These are phyloP conservation scores for Caenorhabditis parvicauda DNA, from an alignment of 2,888 invertebrate species.

Conservation along the genomic window DNA sequence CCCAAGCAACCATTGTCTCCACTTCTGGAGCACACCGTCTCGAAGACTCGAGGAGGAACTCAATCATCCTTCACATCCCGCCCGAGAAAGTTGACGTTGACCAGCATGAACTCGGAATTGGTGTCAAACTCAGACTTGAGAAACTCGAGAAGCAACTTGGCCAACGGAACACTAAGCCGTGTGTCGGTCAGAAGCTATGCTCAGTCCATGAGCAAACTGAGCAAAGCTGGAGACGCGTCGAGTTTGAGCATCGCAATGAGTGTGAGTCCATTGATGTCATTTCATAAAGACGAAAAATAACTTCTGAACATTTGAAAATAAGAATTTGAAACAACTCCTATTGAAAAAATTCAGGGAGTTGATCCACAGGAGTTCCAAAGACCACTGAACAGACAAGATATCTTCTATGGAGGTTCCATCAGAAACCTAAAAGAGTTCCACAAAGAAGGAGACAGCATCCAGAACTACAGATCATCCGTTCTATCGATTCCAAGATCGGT, in stretches of 20 bases:
- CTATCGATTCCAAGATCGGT: conserved; percentile 40
- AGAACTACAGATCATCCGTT: conserved; percentile 33
- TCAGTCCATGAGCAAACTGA: conserved; percentile 55
- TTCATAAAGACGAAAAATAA: conserved; percentile 5
- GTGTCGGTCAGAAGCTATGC: conserved; percentile 52
- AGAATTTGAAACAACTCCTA: background rate
- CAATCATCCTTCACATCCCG: background rate
- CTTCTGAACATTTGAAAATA: conserved; percentile 1
- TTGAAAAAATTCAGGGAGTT: conserved; percentile 41
- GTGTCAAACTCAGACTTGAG: conserved; percentile 43
- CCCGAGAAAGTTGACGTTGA: conserved; percentile 36
- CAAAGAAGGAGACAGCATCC: conserved; percentile 47
- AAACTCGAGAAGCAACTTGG: conserved; percentile 38
- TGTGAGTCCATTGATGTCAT: conserved; percentile 29
- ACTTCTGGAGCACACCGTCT: conserved; percentile 28
- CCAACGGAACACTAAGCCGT: conserved; percentile 20
- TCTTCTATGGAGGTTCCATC: conserved; percentile 94
- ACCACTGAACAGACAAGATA: conserved; percentile 73
- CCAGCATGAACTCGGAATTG: conserved; percentile 47
- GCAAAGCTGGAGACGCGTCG: conserved; percentile 46
- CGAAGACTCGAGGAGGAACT: background rate
- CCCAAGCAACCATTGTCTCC: conserved; percentile 39
- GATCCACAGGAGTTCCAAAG: conserved; percentile 57
- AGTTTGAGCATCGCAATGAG: conserved; percentile 55
- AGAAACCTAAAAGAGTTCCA: conserved; percentile 83